phyloP scores from a whole-genome alignment of 2,113 vertebrate genomes.

The Setophaga kirtlandii region DNA sequence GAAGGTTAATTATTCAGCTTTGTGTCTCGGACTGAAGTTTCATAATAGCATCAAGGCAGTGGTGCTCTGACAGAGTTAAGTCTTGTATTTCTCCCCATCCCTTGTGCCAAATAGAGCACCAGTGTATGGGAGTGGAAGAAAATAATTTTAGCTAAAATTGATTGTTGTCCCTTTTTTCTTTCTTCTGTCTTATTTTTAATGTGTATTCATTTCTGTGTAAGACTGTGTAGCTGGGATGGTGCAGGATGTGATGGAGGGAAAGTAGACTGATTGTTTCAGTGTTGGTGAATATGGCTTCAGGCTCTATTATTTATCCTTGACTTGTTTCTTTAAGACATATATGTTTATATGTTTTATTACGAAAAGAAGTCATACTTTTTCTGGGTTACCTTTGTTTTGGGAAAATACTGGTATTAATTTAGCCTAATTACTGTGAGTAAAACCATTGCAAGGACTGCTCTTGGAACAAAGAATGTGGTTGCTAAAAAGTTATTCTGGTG shows the following conservation, averaged over 20 bases:
- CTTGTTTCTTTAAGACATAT: background rate
- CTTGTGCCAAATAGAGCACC: background rate
- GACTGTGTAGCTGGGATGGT: background rate
- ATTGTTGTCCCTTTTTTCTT: background rate
- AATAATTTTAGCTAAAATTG: background rate
- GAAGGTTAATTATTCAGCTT: slow-evolving; percentile 37
- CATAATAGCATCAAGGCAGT: background rate
- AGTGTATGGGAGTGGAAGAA: background rate
- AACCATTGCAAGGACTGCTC: background rate
- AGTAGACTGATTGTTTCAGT: background rate
- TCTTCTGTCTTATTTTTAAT: background rate
- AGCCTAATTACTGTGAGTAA: background rate
- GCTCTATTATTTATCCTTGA: background rate
- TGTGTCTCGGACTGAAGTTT: background rate
- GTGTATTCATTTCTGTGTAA: background rate
- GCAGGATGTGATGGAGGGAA: background rate
- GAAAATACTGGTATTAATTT: background rate
- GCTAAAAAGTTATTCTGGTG: background rate
- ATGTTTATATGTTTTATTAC: background rate
- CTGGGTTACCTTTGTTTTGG: background rate
- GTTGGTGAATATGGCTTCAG: background rate
- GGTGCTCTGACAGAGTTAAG: background rate
- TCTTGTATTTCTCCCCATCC: background rate
- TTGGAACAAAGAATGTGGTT: background rate
- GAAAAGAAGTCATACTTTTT: background rate